These are phyloP conservation scores for Rhagophthalmus giganteus DNA, from an alignment of 2,888 invertebrate species.

Conservation along the genomic window DNA sequence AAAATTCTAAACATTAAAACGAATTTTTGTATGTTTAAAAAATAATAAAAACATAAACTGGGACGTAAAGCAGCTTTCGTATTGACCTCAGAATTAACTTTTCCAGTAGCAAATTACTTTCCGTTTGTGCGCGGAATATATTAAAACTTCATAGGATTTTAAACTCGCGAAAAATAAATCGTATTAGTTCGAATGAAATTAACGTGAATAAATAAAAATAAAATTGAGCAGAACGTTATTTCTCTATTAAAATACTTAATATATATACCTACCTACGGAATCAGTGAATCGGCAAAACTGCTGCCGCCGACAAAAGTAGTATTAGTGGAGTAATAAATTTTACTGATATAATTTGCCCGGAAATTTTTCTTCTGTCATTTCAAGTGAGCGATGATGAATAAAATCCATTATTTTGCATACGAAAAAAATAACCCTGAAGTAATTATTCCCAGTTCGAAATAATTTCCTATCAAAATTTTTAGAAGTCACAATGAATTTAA, in stretches of 20 bases:
- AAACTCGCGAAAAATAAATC: slow-evolving; percentile 28
- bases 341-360: slow-evolving; percentile 15
- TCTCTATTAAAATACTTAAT: slow-evolving; percentile 21
- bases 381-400: slow-evolving; percentile 23
- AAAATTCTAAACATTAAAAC: too few relatives aligned
- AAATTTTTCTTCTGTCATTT: slow-evolving; percentile 20
- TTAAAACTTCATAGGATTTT: slow-evolving; percentile 28
- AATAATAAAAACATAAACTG: slow-evolving; percentile 8
- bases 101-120: slow-evolving; percentile 23
- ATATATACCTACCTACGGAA: too few relatives aligned
- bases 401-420: slow-evolving; percentile 15
- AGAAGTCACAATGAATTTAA: too few relatives aligned
- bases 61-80: slow-evolving; percentile 8
- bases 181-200: slow-evolving; percentile 24
- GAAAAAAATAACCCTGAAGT: slow-evolving; percentile 16
- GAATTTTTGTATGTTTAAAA: too few relatives aligned
- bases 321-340: slow-evolving; percentile 18
- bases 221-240: slow-evolving; percentile 5
- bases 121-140: slow-evolving; percentile 21
- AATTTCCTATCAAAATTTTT: slow-evolving; percentile 5
- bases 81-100: slow-evolving; percentile 26
- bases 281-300: slow-evolving; percentile 15
- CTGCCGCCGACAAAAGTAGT: slow-evolving; percentile 14
- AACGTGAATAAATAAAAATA: slow-evolving; percentile 13
- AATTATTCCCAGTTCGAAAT: slow-evolving; percentile 13